These are phyloP conservation scores for Phaenicophaeus curvirostris DNA, from an alignment of 2,797 vertebrate genomes.

Conservation along the genomic window DNA sequence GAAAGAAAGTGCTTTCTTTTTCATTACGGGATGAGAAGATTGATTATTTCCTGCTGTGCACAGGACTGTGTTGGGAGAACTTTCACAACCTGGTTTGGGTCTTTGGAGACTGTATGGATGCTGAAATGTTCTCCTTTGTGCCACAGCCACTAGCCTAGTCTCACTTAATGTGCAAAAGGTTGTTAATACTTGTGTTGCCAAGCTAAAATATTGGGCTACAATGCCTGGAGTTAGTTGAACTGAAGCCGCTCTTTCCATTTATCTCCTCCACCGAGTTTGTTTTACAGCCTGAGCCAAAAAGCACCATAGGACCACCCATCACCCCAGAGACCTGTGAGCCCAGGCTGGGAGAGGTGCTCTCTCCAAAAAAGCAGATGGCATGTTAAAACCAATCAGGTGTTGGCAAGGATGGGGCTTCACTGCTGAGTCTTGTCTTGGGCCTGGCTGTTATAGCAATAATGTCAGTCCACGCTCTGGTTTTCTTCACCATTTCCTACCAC, in stretches of 20 bases:
- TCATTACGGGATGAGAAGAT: constrained; percentile 26
- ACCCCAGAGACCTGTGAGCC: neutral
- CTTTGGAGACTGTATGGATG: neutral
- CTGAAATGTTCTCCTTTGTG: neutral
- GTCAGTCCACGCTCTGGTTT: neutral
- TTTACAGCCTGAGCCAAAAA: neutral
- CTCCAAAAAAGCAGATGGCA: neutral
- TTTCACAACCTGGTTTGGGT: constrained; percentile 1
- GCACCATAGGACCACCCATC: neutral
- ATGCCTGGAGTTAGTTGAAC: neutral
- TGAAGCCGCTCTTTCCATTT: neutral
- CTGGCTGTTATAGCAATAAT: neutral
- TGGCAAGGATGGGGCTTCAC: neutral
- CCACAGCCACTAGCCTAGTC: neutral
- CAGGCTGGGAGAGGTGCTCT: neutral
- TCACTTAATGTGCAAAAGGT: neutral
- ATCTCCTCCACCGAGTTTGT: neutral
- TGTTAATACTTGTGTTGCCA: neutral
- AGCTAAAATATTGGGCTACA: neutral
- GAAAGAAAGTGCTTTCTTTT: constrained; percentile 42
- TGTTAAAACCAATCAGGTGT: neutral
- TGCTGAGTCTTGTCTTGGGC: neutral
- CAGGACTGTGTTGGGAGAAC: neutral
- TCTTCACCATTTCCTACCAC: neutral
- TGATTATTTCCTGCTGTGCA: constrained; percentile 35